phyloP scores from a whole-genome alignment of 2,797 vertebrate species.

The Gila robusta region DNA sequence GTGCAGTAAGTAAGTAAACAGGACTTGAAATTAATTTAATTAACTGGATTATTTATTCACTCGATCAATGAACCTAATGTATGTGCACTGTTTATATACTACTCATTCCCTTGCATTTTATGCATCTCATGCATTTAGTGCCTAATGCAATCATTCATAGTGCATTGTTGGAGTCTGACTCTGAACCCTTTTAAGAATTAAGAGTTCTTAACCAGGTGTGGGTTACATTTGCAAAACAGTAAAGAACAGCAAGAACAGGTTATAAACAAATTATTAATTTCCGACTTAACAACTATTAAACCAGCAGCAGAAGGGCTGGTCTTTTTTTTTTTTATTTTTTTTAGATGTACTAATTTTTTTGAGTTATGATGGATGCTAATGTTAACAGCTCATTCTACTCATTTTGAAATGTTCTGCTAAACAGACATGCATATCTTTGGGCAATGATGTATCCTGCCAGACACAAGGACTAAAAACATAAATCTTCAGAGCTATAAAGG shows the following conservation, averaged over 20 bases:
- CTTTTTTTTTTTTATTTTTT: neutral
- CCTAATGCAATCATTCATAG: neutral
- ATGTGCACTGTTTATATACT: neutral
- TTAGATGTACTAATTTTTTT: neutral
- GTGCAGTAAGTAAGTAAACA: no score
- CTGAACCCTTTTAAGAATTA: neutral
- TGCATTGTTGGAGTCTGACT: neutral
- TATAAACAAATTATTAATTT: neutral
- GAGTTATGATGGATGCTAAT: neutral
- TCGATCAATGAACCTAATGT: neutral
- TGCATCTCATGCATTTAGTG: neutral
- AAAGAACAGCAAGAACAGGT: neutral
- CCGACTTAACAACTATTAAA: neutral
- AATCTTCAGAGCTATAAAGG: neutral
- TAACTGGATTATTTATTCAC: neutral
- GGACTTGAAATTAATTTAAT: no score
- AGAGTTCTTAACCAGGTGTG: neutral
- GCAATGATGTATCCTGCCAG: neutral
- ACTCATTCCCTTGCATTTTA: neutral
- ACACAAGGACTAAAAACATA: neutral
- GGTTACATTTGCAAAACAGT: neutral
- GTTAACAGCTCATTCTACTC: neutral
- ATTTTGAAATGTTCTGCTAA: neutral
- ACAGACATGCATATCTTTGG: neutral
- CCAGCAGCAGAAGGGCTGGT: neutral